Base-by-base conservation (phyloP, 2,113 vertebrate genomes). In the Rhinichthys klamathensis region DNA sequence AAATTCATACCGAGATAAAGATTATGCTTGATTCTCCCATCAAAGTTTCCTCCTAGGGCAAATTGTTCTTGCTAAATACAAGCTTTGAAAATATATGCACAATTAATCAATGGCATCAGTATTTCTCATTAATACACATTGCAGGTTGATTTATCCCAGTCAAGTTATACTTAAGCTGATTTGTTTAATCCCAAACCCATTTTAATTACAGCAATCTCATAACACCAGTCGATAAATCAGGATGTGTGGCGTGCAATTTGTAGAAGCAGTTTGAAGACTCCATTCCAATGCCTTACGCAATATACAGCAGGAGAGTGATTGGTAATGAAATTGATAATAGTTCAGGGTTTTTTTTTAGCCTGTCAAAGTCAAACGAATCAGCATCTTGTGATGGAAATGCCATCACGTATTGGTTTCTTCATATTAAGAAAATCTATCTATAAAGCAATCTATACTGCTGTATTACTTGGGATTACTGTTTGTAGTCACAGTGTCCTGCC, bases 121-220 rank as follows among this genome's bases (percentile, higher is more conserved):
- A 35, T 69, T 63, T 69, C 46, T 84, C 61, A 44, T 72, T 81
- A 87, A 80, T 80, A 35, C 60, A 87, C 32, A 73, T n/a, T 70
- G 56, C 27, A 72, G 54, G 46, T 83, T 63, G 83, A 72, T 63
- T 82, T 84, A 86, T 86, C 84, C 67, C 69, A 80, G 61, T 27
- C 69, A 85, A 82, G 72, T 83, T 54, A 58, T 83, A 49, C 56
- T 58, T 85, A 89, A 90, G 61, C 67, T 86, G 89, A 82, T 89
- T 89, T 80, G 82, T 70, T 77, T 91, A 91, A 89, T 87, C 90
- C 86, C 75, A 61, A 82, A 86, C 38, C 63, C 88, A 87, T 87
- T 89, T 87, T 87, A 81, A 88, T 88, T 84, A 84, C 63, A 58
- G 65, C 67, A 78, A 56, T 82, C 78, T 15, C 80, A 67, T 82